Conservation (phyloP, 2,888 invertebrate species). For the Ptilodon capucinus region DNA sequence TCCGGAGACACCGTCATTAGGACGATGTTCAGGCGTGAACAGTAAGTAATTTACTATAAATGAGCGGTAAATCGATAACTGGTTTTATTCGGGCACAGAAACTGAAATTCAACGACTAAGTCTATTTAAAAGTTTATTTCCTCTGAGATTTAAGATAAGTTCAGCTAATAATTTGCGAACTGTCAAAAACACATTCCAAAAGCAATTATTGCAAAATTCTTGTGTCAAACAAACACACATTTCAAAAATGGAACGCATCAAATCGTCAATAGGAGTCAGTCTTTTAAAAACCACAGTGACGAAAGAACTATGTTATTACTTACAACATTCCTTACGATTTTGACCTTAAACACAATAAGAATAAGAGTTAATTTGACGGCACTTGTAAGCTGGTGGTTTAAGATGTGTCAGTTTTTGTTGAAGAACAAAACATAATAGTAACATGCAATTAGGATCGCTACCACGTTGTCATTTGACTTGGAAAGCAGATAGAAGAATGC, state of each 20-base stretch:
- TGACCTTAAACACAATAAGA: slow-evolving; percentile 16
- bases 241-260: slow-evolving; percentile 70
- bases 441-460: slow-evolving; percentile 57
- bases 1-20: too few species aligned
- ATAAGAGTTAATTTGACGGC: slow-evolving; percentile 10
- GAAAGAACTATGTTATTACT: slow-evolving; percentile 25
- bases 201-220: slow-evolving; percentile 56
- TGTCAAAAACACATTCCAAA: slow-evolving; percentile 12
- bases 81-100: too few species aligned
- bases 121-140: too few species aligned
- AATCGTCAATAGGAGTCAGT: slow-evolving; percentile 61
- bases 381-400: slow-evolving; percentile 14
- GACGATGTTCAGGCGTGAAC: too few species aligned
- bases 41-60: too few species aligned
- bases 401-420: slow-evolving; percentile 33
- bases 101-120: too few species aligned
- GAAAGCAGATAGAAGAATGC: slow-evolving; percentile 64
- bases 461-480: slow-evolving; percentile 70
- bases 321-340: slow-evolving; percentile 12
- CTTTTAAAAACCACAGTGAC: slow-evolving; percentile 43
- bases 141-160: too few species aligned
- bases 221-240: slow-evolving; percentile 44
- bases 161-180: slow-evolving; percentile 6
- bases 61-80: too few species aligned
- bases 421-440: slow-evolving; percentile 49